These are phyloP conservation scores for Lydus trimaculatus DNA, from an alignment of 2,888 invertebrate species.

Conservation along the genomic window DNA sequence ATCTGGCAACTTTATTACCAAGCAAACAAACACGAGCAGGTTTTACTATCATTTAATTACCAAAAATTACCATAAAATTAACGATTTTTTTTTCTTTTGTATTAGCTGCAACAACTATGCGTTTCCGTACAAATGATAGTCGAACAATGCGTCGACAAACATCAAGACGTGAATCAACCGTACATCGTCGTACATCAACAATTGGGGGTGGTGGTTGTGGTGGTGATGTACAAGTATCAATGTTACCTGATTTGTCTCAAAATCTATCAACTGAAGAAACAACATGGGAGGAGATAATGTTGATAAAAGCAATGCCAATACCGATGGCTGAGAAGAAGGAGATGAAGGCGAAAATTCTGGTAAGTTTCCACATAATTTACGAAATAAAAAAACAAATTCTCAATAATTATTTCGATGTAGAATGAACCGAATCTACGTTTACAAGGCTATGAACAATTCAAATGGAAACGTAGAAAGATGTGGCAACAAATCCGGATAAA, in stretches of 20 bases:
- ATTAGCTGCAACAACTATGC: constrained; percentile 70
- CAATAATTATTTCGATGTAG: constrained; percentile 60
- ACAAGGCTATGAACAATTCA: constrained; percentile 82
- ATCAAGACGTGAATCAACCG: constrained; percentile 63
- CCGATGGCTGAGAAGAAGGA: constrained; percentile 84
- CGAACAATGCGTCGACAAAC: constrained; percentile 70
- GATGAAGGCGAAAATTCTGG: constrained; percentile 79
- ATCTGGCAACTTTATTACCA: constrained; percentile 78
- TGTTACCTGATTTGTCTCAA: constrained; percentile 85
- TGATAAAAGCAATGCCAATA: constrained; percentile 84
- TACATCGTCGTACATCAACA: constrained; percentile 63
- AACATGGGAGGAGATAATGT: constrained; percentile 87
- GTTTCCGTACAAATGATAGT: constrained; percentile 68
- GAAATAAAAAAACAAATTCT: too few relatives aligned
- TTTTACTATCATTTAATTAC: constrained; percentile 52
- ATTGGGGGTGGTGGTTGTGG: constrained; percentile 41
- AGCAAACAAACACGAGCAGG: constrained; percentile 81
- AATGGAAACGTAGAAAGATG: constrained; percentile 79
- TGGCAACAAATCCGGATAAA: constrained; percentile 72
- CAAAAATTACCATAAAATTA: not conserved
- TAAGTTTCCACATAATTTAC: too few relatives aligned
- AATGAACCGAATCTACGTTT: constrained; percentile 82
- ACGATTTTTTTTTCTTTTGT: too few relatives aligned
- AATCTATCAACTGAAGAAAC: constrained; percentile 82
- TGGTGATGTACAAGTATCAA: constrained; percentile 76